Evolutionary conservation across 2,888 invertebrate genomes (phyloP).

Genomic region (Glomeris marginata): DNA sequence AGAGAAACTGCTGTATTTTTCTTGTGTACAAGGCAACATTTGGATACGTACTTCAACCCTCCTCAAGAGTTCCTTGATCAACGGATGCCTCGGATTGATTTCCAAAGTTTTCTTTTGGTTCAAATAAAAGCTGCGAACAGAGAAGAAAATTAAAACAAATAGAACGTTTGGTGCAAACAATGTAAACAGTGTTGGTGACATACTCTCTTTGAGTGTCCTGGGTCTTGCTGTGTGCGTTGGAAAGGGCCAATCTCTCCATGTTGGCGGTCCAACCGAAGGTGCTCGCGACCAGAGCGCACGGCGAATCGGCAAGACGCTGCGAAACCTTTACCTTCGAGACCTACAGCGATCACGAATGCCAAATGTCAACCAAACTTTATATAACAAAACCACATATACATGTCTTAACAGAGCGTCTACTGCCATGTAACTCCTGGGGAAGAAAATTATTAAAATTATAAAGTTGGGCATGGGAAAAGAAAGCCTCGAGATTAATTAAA

Average conservation of each 20-base stretch:
- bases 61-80: conserved; percentile 76
- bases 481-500: too few species aligned
- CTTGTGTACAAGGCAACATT: too few species aligned
- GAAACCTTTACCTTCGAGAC: conserved; percentile 69
- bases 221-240: conserved; percentile 91
- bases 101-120: conserved; percentile 94
- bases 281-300: conserved; percentile 89
- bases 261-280: conserved; percentile 99
- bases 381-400: too few species aligned
- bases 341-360: too few species aligned
- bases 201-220: conserved; percentile 74
- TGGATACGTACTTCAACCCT: conserved; percentile 45
- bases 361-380: too few species aligned
- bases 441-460: too few species aligned
- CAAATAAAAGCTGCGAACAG: conserved; percentile 48
- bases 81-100: conserved; percentile 92
- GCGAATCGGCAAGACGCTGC: conserved; percentile 75
- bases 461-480: too few species aligned
- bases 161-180: conserved; percentile 1
- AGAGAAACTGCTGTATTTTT: too few species aligned
- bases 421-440: too few species aligned
- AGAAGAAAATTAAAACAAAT: conserved; percentile 9
- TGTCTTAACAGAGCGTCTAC: too few species aligned
- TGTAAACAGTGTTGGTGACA: too few species aligned
- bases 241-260: conserved; percentile 90